These are phyloP conservation scores for Eupleurogrammus muticus DNA, from an alignment of 2,797 vertebrate genomes.

Conservation along the genomic window DNA sequence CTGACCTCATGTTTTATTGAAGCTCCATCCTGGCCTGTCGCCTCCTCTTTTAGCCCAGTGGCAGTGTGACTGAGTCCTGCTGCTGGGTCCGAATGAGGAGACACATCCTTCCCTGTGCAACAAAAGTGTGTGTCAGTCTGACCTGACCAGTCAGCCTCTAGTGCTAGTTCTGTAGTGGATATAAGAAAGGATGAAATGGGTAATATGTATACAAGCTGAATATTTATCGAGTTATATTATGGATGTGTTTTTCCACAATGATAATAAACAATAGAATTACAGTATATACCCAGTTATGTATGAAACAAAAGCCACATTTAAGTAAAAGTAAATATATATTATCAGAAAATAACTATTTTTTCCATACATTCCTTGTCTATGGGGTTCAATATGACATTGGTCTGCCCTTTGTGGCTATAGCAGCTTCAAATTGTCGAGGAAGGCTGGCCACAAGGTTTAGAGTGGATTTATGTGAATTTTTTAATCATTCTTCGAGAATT, in stretches of 20 bases:
- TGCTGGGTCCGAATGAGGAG: conserved; percentile 45
- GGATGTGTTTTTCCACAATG: too few species aligned
- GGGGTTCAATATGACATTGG: too few species aligned
- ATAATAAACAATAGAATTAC: background rate
- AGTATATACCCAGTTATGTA: background rate
- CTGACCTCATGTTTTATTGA: conserved; percentile 74
- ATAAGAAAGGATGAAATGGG: background rate
- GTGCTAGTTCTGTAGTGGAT: background rate
- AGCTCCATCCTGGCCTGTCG: conserved; percentile 55
- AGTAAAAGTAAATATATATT: too few species aligned
- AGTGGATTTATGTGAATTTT: too few species aligned
- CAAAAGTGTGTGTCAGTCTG: background rate
- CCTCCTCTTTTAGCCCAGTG: conserved; percentile 70
- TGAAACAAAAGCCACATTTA: too few species aligned
- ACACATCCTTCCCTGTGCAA: conserved; percentile 50
- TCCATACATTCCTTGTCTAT: too few species aligned
- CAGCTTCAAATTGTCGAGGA: too few species aligned
- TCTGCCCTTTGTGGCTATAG: too few species aligned
- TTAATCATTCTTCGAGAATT: too few species aligned
- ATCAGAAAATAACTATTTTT: too few species aligned
- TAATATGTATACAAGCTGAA: background rate
- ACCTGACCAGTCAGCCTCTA: background rate
- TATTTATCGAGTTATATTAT: too few species aligned
- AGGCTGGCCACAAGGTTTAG: too few species aligned
- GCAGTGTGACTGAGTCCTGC: conserved; percentile 48